phyloP scores from a whole-genome alignment of 2,888 invertebrate genomes.

The Neoscelio sp. region DNA sequence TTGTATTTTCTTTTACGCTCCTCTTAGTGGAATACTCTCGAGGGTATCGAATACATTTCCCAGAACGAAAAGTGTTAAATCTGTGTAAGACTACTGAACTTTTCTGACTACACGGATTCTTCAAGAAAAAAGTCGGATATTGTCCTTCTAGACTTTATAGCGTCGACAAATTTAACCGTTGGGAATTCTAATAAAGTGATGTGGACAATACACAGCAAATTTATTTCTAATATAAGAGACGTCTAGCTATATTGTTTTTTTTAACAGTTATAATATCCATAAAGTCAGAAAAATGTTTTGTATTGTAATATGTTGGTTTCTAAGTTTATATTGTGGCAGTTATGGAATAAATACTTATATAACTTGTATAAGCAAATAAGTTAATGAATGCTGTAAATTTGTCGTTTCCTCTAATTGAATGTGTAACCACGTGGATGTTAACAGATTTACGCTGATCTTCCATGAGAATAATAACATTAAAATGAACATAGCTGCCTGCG shows the following conservation, averaged over 20 bases:
- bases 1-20: too few relatives aligned
- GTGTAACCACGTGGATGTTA: slow-evolving; percentile 44
- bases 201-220: not conserved
- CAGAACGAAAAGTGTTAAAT: slow-evolving; percentile 37
- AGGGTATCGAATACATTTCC: slow-evolving; percentile 16
- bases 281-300: too few relatives aligned
- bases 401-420: slow-evolving; percentile 29
- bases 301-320: not conserved
- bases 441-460: slow-evolving; percentile 27
- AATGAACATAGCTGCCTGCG: slow-evolving; percentile 32
- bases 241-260: not conserved
- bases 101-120: slow-evolving; percentile 37
- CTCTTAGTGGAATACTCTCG: slow-evolving; percentile 5
- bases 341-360: too few relatives aligned
- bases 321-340: slow-evolving; percentile 9
- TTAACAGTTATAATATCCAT: too few relatives aligned
- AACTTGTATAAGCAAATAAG: not conserved
- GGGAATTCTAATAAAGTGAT: slow-evolving; percentile 30
- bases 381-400: slow-evolving; percentile 24
- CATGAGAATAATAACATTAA: slow-evolving; percentile 19
- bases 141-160: slow-evolving; percentile 46
- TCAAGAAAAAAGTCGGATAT: slow-evolving; percentile 55
- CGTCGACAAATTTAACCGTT: slow-evolving; percentile 27
- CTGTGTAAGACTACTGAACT: slow-evolving; percentile 40
- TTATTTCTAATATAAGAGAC: not conserved